Evolutionary conservation across 2,888 invertebrate species (phyloP).

Genomic region (Meteorus cinctellus): DNA sequence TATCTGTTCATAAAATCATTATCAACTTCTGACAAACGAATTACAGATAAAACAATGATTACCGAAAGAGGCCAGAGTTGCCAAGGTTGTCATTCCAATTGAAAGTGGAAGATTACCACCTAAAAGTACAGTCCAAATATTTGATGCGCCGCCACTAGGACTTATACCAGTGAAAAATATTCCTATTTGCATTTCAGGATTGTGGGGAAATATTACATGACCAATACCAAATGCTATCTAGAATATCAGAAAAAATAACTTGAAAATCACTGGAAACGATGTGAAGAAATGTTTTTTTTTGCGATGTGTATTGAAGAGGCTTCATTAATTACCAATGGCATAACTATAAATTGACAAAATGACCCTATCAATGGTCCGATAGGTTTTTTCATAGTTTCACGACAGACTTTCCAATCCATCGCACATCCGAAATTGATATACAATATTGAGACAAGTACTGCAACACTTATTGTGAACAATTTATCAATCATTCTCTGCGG

Average conservation of each 20-base stretch:
- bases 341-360: constrained; percentile 84
- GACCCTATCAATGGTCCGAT: constrained; percentile 87
- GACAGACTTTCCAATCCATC: constrained; percentile 83
- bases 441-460: constrained; percentile 83
- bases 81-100: constrained; percentile 94
- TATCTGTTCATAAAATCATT: background rate
- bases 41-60: constrained; percentile 55
- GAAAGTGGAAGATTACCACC: constrained; percentile 95
- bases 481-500: constrained; percentile 81
- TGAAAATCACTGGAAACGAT: background rate
- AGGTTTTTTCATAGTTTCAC: constrained; percentile 80
- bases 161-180: constrained; percentile 93
- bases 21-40: constrained; percentile 1
- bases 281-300: constrained; percentile 2
- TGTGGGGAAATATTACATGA: constrained; percentile 81
- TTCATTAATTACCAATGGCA: constrained; percentile 84
- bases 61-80: constrained; percentile 91
- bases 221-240: constrained; percentile 85
- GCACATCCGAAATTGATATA: constrained; percentile 95
- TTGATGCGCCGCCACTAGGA: constrained; percentile 96
- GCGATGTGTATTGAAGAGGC: constrained; percentile 23
- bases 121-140: constrained; percentile 94
- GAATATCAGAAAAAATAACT: constrained; percentile 51
- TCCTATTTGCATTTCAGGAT: constrained; percentile 84
- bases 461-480: constrained; percentile 84